Base-by-base conservation (phyloP, 2,113 vertebrate species). In the Haplotaxodon microlepis region DNA sequence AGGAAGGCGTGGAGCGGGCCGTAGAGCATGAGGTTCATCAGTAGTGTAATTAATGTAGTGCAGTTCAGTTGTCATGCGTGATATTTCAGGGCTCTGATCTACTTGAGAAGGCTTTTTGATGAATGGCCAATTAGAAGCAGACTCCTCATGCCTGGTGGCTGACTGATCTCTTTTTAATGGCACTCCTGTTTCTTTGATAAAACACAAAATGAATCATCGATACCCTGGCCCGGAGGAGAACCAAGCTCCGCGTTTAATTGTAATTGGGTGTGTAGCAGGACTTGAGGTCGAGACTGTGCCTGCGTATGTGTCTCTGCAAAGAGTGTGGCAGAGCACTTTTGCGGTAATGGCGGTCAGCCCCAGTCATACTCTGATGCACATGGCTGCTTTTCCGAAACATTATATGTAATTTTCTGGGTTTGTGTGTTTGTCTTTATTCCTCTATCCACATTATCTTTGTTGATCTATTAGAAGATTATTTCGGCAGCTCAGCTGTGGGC, bases 101-200 rank as follows among this genome's bases (percentile, higher is more conserved):
- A 94, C 95, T 96, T 88, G 92, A 93, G 93, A 92, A 95, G 84
- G 86, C 91, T 89, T 95, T 96, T 95, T 97, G 96, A 97, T 96
- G 95, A 96, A 96, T 96, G 96, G 94, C 85, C 96, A 96, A 96
- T 97, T 96, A 96, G 95, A 89, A 86, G 92, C 89, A 89, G 89
- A 87, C 92, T 94, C 91, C 94, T 94, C 88, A 53, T 93, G 96
- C 94, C 93, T 93, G 94, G 90, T 95, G 95, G 93, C 92, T 95
- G 95, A 96, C 94, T 96, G 96, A 96, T 96, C 95, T 95, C 92
- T 95, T 95, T 96, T 96, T 96, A 96, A 97, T 96, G 93, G 91
- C 93, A 84, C 91, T 95, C 93, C 93, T 95, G 95, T 96, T 96
- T 95, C 96, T 96, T 95, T 96, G 95, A 96, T 96, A 96, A 96